These are phyloP conservation scores for Carassius carassius DNA, from an alignment of 2,113 vertebrate species.

Conservation along the genomic window DNA sequence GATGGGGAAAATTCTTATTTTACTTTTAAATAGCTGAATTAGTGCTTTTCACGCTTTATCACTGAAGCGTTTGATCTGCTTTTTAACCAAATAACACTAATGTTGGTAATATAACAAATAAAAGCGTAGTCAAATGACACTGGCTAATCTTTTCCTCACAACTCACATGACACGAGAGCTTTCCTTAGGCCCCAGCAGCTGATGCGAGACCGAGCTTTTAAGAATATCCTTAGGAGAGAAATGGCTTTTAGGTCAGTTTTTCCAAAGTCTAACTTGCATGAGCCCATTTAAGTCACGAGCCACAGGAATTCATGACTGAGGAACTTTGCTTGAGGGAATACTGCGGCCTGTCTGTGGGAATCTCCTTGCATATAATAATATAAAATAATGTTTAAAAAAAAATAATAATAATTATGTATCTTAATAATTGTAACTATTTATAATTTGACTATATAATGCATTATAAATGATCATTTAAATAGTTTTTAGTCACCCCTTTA, in stretches of 20 bases:
- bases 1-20: not conserved
- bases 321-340: not conserved
- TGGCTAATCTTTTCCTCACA: not conserved
- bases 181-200: slow-evolving; percentile 29
- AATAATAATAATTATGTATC: not conserved
- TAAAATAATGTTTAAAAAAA: not conserved
- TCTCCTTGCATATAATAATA: not conserved
- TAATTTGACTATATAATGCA: not conserved
- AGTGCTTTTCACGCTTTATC: not conserved
- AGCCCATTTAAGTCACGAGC: slow-evolving; percentile 26
- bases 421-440: not conserved
- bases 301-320: not conserved
- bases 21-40: not conserved
- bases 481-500: not conserved
- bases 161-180: slow-evolving; percentile 11
- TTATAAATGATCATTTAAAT: not conserved
- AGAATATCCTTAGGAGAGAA: not conserved
- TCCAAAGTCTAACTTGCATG: not conserved
- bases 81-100: not conserved
- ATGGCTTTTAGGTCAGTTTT: not conserved
- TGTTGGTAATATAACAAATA: not conserved
- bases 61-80: not conserved
- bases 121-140: not conserved
- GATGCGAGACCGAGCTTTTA: not conserved
- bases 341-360: not conserved